Conservation (phyloP, 2,797 vertebrate species). For the Tamandua tetradactyla region DNA sequence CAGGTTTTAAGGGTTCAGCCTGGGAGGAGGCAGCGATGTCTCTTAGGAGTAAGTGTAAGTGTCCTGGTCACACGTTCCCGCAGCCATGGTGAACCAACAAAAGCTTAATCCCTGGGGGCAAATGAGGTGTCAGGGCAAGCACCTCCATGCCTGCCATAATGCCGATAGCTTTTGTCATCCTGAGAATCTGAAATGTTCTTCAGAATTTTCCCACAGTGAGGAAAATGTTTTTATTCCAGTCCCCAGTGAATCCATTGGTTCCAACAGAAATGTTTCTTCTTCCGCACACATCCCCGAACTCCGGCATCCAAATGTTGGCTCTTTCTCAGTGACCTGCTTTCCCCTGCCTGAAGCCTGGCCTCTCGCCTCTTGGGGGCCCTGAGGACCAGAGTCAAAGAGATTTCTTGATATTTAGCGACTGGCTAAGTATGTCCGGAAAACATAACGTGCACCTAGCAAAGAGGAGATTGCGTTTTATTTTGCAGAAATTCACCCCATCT, state of each 20-base stretch:
- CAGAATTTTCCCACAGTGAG: conserved; percentile 92
- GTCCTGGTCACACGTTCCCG: conserved; percentile 49
- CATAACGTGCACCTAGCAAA: background rate
- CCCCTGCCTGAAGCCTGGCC: conserved; percentile 68
- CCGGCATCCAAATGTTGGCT: conserved; percentile 87
- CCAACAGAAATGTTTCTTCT: conserved; percentile 87
- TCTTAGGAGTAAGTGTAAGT: conserved; percentile 62
- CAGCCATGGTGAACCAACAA: conserved; percentile 66
- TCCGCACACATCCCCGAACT: conserved; percentile 89
- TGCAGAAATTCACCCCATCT: background rate
- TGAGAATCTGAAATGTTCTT: conserved; percentile 90
- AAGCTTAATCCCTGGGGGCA: conserved; percentile 73
- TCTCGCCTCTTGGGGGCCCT: conserved; percentile 41
- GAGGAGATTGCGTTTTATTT: background rate
- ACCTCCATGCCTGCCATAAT: conserved; percentile 88
- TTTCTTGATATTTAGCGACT: background rate
- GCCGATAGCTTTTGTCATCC: conserved; percentile 92
- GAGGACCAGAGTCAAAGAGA: conserved; percentile 5
- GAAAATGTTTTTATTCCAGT: conserved; percentile 92
- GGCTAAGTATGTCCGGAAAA: background rate
- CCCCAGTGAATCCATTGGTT: conserved; percentile 87
- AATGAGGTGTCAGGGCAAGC: conserved; percentile 88
- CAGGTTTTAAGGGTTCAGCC: background rate
- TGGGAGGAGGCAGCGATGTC: background rate
- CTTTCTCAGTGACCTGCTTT: conserved; percentile 80